phyloP scores from a whole-genome alignment of 1,140 invertebrate genomes.

The Drosophila suzukii region DNA sequence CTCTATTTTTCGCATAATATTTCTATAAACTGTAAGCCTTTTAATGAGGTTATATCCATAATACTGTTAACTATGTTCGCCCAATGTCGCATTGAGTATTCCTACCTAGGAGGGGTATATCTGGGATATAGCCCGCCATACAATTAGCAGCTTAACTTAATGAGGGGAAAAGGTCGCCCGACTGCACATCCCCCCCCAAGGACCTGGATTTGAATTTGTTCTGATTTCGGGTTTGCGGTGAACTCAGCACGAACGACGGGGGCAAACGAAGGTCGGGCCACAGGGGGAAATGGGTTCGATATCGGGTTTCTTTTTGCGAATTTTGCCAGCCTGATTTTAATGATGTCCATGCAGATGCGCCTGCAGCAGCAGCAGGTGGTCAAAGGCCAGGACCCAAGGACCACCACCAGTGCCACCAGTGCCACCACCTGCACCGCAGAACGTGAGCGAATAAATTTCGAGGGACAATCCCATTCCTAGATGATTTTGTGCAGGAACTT shows the following conservation, averaged over 20 bases:
- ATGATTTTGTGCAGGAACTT: constrained; percentile 72
- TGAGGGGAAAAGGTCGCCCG: constrained; percentile 2
- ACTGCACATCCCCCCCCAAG: background rate
- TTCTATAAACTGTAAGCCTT: constrained; percentile 9
- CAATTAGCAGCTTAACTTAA: constrained; percentile 38
- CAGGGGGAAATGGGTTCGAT: constrained; percentile 15
- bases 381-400: background rate
- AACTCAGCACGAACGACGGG: constrained; percentile 38
- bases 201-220: constrained; percentile 27
- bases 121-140: constrained; percentile 6
- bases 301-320: background rate
- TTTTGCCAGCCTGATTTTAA: constrained; percentile 35
- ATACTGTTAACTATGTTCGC: constrained; percentile 18
- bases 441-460: constrained; percentile 19
- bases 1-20: background rate
- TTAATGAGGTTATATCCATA: constrained; percentile 19
- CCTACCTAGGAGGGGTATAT: constrained; percentile 10
- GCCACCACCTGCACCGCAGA: constrained; percentile 4
- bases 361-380: constrained; percentile 16
- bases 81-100: constrained; percentile 1
- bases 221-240: constrained; percentile 32
- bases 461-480: constrained; percentile 18
- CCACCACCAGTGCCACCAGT: too few species aligned
- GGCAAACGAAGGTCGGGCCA: background rate
- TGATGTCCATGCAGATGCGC: constrained; percentile 16